Evolutionary conservation across 2,797 vertebrate genomes (phyloP).

Genomic region (Mallotus villosus): DNA sequence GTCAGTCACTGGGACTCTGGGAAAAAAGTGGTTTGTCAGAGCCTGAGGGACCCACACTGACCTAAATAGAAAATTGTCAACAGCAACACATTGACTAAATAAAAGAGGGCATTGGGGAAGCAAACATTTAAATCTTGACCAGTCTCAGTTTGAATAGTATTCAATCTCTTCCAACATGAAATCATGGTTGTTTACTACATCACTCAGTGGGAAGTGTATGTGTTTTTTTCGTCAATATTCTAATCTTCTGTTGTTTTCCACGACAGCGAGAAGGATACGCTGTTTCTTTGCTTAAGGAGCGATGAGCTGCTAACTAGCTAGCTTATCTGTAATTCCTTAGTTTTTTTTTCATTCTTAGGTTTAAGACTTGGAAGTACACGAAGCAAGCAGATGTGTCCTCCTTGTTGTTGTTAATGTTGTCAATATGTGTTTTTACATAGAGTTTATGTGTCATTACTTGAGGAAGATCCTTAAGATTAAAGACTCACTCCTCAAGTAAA

Average conservation of each 20-base stretch:
- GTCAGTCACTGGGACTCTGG: constrained; percentile 73
- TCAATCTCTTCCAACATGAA: constrained; percentile 1
- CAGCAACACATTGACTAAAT: constrained; percentile 64
- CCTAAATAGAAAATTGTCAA: constrained; percentile 78
- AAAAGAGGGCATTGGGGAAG: constrained; percentile 47
- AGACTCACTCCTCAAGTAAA: constrained; percentile 48
- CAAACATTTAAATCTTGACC: constrained; percentile 47
- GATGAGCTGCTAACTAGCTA: constrained; percentile 32
- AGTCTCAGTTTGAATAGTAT: background rate
- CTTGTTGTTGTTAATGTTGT: constrained; percentile 37
- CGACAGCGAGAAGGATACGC: constrained; percentile 9
- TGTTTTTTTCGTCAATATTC: background rate
- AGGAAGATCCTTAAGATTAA: constrained; percentile 52
- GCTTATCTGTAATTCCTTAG: constrained; percentile 40
- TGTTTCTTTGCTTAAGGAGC: constrained; percentile 20
- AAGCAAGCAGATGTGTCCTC: constrained; percentile 39
- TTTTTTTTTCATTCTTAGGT: constrained; percentile 31
- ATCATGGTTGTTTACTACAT: background rate
- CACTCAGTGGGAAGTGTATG: background rate
- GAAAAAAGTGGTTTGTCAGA: constrained; percentile 73
- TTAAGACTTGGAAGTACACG: background rate
- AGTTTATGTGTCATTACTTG: constrained; percentile 5
- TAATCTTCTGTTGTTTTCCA: background rate
- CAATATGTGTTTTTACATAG: constrained; percentile 26
- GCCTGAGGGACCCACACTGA: constrained; percentile 75